Conservation (phyloP, 2,797 vertebrate genomes). For the Eulemur rubriventer region DNA sequence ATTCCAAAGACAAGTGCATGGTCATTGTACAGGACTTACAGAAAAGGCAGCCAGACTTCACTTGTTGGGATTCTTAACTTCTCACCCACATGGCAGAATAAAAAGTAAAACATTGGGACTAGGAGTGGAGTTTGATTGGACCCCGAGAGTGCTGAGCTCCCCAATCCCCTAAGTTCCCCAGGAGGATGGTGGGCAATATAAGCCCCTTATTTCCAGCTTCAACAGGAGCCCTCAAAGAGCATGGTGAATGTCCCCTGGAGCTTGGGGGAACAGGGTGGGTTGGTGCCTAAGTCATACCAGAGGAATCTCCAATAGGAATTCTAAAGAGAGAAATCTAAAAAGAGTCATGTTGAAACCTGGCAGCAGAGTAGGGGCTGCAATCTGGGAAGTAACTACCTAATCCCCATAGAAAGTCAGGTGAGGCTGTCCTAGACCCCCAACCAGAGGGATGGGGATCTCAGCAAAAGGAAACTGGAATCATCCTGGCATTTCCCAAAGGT, state of each 20-base stretch:
- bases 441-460: background rate
- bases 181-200: background rate
- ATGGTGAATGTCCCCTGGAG: background rate
- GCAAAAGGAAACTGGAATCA: background rate
- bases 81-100: background rate
- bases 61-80: background rate
- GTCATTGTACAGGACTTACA: background rate
- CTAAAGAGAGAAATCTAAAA: background rate
- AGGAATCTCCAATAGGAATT: conserved; percentile 35
- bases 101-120: background rate
- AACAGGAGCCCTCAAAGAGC: background rate
- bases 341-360: background rate
- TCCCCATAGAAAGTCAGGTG: background rate
- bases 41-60: background rate
- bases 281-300: background rate
- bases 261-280: background rate
- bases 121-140: background rate
- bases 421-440: background rate
- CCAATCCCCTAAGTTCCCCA: background rate
- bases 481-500: background rate
- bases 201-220: background rate
- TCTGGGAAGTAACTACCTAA: background rate
- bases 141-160: background rate
- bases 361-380: background rate
- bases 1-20: background rate